Evolutionary conservation across 2,113 vertebrate genomes (phyloP), one percentile per base, ranked within the genome.

Genomic region (Cranoglanis bouderius): DNA sequence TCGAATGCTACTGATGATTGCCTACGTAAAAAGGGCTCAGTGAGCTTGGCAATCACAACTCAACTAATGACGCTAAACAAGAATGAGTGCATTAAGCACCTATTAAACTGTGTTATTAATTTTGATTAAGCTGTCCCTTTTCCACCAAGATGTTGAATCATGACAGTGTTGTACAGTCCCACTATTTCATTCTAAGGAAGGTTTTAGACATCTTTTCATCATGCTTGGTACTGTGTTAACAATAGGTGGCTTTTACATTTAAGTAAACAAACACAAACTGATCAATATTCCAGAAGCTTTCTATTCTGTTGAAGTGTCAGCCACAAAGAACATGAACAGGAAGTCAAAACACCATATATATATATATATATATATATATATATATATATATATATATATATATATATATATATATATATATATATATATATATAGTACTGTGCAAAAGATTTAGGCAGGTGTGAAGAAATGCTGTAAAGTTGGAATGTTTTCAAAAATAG

Each of bases 1-100:
- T 65, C 21, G 5, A 65, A 78, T 77, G 61, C 85, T 46, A 85
- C 70, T 46, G 88, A 89, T 16, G 85, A 49, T 87, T 89, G 90
- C 84, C 90, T 86, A 57, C 65, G 67, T 86, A 89, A 91, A 91
- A 81, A 91, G 85, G 78, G 72, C 67, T 87, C 70, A 57, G 72
- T 82, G 65, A 63, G 88, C 86, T 88, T 87, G 87, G 88, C 77
- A 84, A 86, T 89, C 90, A 92, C 81, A 88, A 89, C 87, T 91
- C 89, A 92, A 88, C 82, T 89, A 94, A 90, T 87, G 90, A 92
- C 85, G 59, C 90, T 90, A 90, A 88, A 91, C 90, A 86, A 87
- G 85, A 92, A 93, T 89, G 92, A 83, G 70, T 40, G 35, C 35
- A 83, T 83, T 61, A 83, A 83, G 38, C 57, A 83, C 35, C 49